phyloP scores from a whole-genome alignment of 2,113 vertebrate genomes.

The Dinomys branickii region DNA sequence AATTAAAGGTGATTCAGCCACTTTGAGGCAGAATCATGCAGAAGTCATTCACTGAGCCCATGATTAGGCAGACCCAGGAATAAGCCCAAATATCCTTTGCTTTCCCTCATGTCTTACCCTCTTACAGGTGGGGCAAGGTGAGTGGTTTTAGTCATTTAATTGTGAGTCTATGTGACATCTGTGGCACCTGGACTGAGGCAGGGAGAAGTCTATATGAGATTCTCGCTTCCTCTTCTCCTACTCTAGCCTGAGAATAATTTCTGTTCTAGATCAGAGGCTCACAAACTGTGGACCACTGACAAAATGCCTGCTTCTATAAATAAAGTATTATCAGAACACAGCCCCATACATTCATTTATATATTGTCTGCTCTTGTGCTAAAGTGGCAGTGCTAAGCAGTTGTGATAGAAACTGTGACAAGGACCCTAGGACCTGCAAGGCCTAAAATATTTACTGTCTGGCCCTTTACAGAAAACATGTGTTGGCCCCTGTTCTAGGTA shows the following conservation, averaged over 20 bases:
- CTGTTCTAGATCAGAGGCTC: conserved; percentile 16
- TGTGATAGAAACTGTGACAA: background rate
- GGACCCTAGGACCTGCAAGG: background rate
- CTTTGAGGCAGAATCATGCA: background rate
- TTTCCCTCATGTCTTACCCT: background rate
- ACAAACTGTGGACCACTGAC: background rate
- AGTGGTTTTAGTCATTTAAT: background rate
- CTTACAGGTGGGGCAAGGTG: background rate
- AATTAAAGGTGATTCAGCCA: background rate
- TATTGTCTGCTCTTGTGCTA: background rate
- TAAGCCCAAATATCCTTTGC: background rate
- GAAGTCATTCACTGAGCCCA: background rate
- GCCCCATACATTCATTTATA: background rate
- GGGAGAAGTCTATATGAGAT: background rate
- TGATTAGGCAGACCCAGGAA: background rate
- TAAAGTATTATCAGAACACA: conserved; percentile 27
- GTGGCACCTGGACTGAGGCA: background rate
- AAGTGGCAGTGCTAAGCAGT: background rate
- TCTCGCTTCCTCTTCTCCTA: background rate
- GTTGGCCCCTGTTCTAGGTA: background rate
- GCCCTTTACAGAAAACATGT: background rate
- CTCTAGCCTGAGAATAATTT: background rate
- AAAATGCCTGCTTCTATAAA: conserved; percentile 11
- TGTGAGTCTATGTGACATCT: background rate
- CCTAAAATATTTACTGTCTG: background rate